Conservation (phyloP, 2,113 vertebrate genomes). For the Crotophaga sulcirostris region DNA sequence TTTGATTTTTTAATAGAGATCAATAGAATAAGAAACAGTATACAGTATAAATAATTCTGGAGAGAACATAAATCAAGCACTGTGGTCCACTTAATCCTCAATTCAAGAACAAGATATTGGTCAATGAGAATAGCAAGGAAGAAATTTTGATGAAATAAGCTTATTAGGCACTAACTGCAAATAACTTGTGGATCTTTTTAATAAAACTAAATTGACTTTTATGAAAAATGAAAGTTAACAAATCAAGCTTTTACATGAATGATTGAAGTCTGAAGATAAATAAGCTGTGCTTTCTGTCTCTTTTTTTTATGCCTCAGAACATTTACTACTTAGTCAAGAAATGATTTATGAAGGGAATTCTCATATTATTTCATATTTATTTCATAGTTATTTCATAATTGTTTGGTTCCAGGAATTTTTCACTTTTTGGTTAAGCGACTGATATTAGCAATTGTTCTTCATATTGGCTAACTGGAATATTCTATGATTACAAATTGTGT, state of each 20-base stretch:
- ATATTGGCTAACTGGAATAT: not conserved
- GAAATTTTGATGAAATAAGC: not conserved
- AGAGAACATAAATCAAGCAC: not conserved
- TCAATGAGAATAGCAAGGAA: not conserved
- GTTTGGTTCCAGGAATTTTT: not conserved
- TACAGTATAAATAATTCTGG: not conserved
- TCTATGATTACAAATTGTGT: conserved; percentile 8
- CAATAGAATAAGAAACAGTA: not conserved
- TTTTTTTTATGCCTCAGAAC: not conserved
- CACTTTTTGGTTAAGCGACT: not conserved
- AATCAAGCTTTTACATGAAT: not conserved
- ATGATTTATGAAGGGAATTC: not conserved
- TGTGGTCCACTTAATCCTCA: not conserved
- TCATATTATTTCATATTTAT: not conserved
- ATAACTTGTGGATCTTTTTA: not conserved
- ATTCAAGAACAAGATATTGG: not conserved
- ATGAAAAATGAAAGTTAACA: not conserved
- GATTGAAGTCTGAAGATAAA: not conserved
- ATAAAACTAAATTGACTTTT: not conserved
- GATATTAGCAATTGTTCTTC: conserved; percentile 16
- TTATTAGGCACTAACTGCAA: not conserved
- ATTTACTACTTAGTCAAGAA: not conserved
- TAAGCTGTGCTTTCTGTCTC: not conserved
- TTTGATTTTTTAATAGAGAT: not conserved
- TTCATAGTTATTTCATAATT: not conserved